Conservation (phyloP, 2,797 vertebrate genomes). For the Gouania willdenowi region DNA sequence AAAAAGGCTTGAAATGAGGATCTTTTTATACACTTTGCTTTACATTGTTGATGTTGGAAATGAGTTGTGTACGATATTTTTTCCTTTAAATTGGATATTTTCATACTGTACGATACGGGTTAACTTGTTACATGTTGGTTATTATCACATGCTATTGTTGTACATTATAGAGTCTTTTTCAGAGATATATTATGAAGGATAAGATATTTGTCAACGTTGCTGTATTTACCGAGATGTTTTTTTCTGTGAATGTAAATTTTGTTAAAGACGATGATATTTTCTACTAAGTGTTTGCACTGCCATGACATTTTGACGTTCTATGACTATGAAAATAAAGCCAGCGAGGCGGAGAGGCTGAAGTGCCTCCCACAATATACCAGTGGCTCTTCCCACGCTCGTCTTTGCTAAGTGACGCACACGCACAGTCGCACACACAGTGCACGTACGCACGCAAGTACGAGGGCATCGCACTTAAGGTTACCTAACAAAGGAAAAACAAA, state of each 20-base stretch:
- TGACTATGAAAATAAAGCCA: constrained; percentile 59
- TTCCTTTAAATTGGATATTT: constrained; percentile 79
- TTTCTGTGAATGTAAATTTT: constrained; percentile 81
- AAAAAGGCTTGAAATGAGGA: constrained; percentile 43
- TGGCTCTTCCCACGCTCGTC: constrained; percentile 23
- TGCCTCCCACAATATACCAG: constrained; percentile 28
- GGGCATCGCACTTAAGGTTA: constrained; percentile 34
- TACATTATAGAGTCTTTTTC: constrained; percentile 61
- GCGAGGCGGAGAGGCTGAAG: constrained; percentile 1
- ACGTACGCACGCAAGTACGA: no score
- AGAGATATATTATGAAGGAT: constrained; percentile 70
- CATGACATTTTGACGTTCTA: constrained; percentile 64
- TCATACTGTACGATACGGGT: constrained; percentile 80
- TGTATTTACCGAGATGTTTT: constrained; percentile 77
- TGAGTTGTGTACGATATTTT: constrained; percentile 66
- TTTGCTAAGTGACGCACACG: constrained; percentile 6
- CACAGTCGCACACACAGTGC: constrained; percentile 2
- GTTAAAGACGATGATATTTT: constrained; percentile 77
- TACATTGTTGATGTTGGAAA: constrained; percentile 38
- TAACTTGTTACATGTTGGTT: constrained; percentile 71
- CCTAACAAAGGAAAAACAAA: constrained; percentile 48
- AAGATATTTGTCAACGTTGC: constrained; percentile 68
- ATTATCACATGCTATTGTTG: constrained; percentile 59
- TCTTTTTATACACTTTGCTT: constrained; percentile 69
- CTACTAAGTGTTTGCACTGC: constrained; percentile 79